phyloP scores from a whole-genome alignment of 1,140 invertebrate species.

The Zaprionus africanus region DNA sequence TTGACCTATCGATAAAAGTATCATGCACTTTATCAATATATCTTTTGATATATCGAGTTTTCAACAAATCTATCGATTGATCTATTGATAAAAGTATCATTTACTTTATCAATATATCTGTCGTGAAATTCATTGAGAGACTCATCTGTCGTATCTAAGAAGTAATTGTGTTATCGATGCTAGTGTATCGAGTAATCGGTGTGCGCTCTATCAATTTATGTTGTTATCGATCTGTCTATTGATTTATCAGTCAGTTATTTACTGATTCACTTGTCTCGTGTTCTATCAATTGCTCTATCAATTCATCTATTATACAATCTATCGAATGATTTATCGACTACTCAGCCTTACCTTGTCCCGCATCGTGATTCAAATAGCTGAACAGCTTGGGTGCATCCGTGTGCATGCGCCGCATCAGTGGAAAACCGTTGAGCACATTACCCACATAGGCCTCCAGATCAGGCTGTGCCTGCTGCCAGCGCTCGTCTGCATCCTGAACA shows the following conservation, averaged over 20 bases:
- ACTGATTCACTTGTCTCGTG: not conserved
- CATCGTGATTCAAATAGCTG: slow-evolving; percentile 1
- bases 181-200: no score
- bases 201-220: no score
- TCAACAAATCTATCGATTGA: not conserved
- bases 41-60: not conserved
- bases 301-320: not conserved
- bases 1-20: not conserved
- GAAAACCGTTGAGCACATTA: slow-evolving; percentile 52
- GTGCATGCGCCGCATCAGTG: slow-evolving; percentile 57
- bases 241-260: not conserved
- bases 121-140: not conserved
- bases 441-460: slow-evolving; percentile 38
- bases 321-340: not conserved
- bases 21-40: no score
- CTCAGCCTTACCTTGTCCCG: slow-evolving; percentile 6
- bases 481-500: slow-evolving; percentile 2
- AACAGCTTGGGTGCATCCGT: slow-evolving; percentile 30
- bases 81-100: not conserved
- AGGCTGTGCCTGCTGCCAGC: not conserved
- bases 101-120: not conserved
- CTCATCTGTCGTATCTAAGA: not conserved
- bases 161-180: not conserved
- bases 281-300: not conserved
- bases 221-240: no score